Evolutionary conservation across 2,888 invertebrate genomes (phyloP).

Genomic region (Tetramorium bicarinatum): DNA sequence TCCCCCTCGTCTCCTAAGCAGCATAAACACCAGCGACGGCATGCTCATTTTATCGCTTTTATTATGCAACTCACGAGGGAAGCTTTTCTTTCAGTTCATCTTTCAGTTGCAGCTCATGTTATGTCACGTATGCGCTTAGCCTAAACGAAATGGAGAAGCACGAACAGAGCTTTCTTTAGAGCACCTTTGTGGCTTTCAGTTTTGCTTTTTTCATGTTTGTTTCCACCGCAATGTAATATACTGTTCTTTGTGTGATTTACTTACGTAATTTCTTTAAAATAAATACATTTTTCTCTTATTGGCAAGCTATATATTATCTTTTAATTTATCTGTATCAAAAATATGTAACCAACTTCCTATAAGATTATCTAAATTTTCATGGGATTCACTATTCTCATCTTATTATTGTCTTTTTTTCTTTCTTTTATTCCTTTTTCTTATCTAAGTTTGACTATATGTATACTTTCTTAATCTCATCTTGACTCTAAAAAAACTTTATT

Average conservation of each 20-base stretch:
- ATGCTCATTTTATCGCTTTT: neutral
- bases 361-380: neutral
- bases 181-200: neutral
- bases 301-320: neutral
- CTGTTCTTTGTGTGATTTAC: neutral
- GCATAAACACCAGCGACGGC: neutral
- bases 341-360: neutral
- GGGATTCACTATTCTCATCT: neutral
- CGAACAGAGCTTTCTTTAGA: neutral
- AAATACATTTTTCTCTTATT: neutral
- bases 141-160: neutral
- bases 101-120: too few species aligned
- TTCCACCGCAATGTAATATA: neutral
- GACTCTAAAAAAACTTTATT: neutral
- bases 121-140: neutral
- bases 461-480: neutral
- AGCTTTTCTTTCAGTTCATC: neutral
- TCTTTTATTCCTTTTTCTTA: neutral
- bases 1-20: neutral
- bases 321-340: neutral
- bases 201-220: neutral
- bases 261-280: neutral
- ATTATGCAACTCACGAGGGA: constrained; percentile 3
- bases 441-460: constrained; percentile 30
- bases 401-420: neutral